Evolutionary conservation across 1,140 invertebrate species (phyloP), one percentile per base, ranked within the genome.

Genomic region (Octopus bimaculoides): DNA sequence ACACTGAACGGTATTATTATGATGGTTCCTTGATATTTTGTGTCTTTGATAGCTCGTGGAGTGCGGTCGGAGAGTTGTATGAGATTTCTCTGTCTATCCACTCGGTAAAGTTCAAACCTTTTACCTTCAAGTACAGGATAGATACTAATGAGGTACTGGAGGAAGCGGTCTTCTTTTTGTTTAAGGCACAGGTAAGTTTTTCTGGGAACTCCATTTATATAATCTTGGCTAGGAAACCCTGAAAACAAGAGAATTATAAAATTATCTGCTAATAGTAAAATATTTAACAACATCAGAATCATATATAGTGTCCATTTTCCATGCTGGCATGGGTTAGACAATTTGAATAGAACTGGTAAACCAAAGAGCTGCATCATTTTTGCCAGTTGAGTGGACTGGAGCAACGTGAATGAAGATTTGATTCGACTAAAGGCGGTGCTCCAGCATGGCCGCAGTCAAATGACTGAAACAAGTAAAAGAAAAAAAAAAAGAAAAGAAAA

Each of bases 41-140:
- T 61, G 14, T 83, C 82, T 78, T 83, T 83, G 54, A 83, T 83
- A n/a, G 80, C 80, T 52, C 82, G 53, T 1, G 82, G 82, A n/a
- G 82, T 83, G 41, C 52, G 56, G 1, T 75, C 56, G 5, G 75
- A 66, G 8, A 83, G 14, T 12, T 79, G 52, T 14, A 83, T 54
- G 20, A 83, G 41, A 56, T 80, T 78, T 14, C 82, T 12, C 61
- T 83, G 82, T 66, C 81, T 81, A 73, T 83, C 82, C 52, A 83
- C 81, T 52, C 56, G 77, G 73, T 81, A 83, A 10, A 83, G 71
- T 26, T 83, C 82, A 55, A 75, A 83, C 20, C 75, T 71, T 74
- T 76, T 81, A 54, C 78, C 77, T 56, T 9, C 52, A 4, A 83
- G 52, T 5, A 75, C 78, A 6, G 82, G 80, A 66, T 78, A 83